Conservation (phyloP, 2,797 vertebrate species). For the Arnoldichthys spilopterus region DNA sequence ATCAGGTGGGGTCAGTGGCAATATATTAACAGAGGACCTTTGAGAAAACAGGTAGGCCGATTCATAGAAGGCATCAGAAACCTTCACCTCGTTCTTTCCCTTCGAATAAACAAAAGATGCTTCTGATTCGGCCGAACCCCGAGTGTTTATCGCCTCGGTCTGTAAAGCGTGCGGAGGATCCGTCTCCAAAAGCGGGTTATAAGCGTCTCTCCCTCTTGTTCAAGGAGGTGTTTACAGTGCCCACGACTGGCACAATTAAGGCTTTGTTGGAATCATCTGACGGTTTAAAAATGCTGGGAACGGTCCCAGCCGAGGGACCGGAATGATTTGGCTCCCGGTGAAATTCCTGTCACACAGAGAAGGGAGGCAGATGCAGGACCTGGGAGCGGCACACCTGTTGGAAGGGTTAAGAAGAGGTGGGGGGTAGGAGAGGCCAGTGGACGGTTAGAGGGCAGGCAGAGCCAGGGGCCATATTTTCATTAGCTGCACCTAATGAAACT, state of each 20-base stretch:
- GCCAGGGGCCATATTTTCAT: constrained; percentile 82
- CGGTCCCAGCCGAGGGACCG: constrained; percentile 55
- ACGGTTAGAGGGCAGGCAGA: constrained; percentile 68
- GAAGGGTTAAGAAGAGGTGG: constrained; percentile 56
- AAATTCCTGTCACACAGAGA: constrained; percentile 52
- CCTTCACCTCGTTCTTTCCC: constrained; percentile 20
- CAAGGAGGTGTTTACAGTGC: constrained; percentile 59
- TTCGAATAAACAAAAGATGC: neutral
- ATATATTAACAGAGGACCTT: constrained; percentile 57
- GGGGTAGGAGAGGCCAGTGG: constrained; percentile 76
- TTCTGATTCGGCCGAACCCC: constrained; percentile 12
- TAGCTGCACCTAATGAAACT: constrained; percentile 84
- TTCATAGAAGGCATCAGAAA: constrained; percentile 37
- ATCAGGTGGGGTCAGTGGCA: constrained; percentile 69
- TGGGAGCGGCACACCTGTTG: constrained; percentile 61
- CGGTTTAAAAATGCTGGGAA: constrained; percentile 40
- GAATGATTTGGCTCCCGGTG: constrained; percentile 48
- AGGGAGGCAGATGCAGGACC: constrained; percentile 40
- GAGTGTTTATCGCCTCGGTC: neutral
- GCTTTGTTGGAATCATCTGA: constrained; percentile 37
- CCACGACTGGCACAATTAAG: constrained; percentile 42
- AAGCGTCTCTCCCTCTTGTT: neutral
- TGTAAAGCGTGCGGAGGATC: neutral
- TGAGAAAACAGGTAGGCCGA: constrained; percentile 44
- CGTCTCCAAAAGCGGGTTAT: neutral